These are phyloP conservation scores for Aphelenchoides avenae DNA, from an alignment of 1,140 invertebrate genomes.

Conservation along the genomic window DNA sequence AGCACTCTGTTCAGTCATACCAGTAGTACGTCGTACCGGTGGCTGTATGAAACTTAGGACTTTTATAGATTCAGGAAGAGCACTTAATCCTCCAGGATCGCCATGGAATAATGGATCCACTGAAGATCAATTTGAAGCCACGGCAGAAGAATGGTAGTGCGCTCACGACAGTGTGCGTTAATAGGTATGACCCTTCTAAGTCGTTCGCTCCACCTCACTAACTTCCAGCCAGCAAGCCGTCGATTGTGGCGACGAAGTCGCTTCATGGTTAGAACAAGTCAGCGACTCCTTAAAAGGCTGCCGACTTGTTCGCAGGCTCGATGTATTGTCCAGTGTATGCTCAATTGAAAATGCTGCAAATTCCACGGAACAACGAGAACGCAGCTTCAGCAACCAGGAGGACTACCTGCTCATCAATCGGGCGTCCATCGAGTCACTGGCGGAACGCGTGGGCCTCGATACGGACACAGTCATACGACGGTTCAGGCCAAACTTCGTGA, in stretches of 20 bases:
- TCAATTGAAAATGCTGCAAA: slow-evolving; percentile 49
- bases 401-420: slow-evolving; percentile 78
- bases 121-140: slow-evolving; percentile 7
- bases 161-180: not conserved
- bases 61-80: slow-evolving; percentile 59
- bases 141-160: not conserved
- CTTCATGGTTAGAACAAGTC: slow-evolving; percentile 73
- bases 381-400: slow-evolving; percentile 76
- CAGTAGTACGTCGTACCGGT: slow-evolving; percentile 57
- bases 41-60: slow-evolving; percentile 2
- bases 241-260: slow-evolving; percentile 74
- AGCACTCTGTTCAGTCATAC: slow-evolving; percentile 75
- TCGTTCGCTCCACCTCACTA: not conserved
- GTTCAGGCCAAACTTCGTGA: slow-evolving; percentile 66
- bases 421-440: slow-evolving; percentile 71
- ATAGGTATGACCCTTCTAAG: slow-evolving; percentile 1
- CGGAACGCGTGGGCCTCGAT: slow-evolving; percentile 63
- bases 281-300: slow-evolving; percentile 31
- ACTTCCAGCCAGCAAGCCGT: slow-evolving; percentile 70
- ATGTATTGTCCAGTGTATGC: slow-evolving; percentile 61
- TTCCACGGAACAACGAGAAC: slow-evolving; percentile 59
- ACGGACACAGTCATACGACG: slow-evolving; percentile 63
- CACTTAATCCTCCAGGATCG: slow-evolving; percentile 69
- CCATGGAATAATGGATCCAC: slow-evolving; percentile 59
- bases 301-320: slow-evolving; percentile 51